phyloP scores from a whole-genome alignment of 2,797 vertebrate genomes.

The Hirundo rustica region DNA sequence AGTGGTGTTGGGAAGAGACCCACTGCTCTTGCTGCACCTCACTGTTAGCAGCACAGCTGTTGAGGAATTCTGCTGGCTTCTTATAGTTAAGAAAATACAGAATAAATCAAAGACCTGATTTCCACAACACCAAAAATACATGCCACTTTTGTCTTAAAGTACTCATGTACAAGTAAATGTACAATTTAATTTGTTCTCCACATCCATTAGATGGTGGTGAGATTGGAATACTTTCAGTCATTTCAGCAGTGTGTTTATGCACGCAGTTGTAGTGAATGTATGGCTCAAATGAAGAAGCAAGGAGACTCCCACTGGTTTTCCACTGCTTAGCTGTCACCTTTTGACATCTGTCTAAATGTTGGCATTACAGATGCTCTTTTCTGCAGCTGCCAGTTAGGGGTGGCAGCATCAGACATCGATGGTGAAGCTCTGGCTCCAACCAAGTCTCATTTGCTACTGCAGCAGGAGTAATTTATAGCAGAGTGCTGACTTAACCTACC shows the following conservation, averaged over 20 bases:
- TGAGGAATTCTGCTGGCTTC: neutral
- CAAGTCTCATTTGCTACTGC: neutral
- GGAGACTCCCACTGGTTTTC: neutral
- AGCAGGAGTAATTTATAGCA: constrained; percentile 24
- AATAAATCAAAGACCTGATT: neutral
- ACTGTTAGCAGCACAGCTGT: neutral
- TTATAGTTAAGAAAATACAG: neutral
- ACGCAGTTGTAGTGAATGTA: neutral
- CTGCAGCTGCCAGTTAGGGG: neutral
- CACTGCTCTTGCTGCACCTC: neutral
- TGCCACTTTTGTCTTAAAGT: neutral
- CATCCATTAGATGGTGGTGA: neutral
- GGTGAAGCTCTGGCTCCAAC: constrained; percentile 30
- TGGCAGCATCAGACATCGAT: neutral
- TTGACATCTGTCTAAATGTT: neutral
- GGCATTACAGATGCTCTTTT: neutral
- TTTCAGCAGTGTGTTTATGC: neutral
- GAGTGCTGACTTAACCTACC: constrained; percentile 31
- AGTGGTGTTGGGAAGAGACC: neutral
- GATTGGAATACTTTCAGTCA: neutral
- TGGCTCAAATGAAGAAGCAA: neutral
- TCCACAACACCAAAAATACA: neutral
- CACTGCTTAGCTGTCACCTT: neutral
- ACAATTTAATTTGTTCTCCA: neutral
- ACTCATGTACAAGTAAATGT: neutral